Evolutionary conservation across 2,797 vertebrate genomes (phyloP).

Genomic region (Heterohyrax brucei): DNA sequence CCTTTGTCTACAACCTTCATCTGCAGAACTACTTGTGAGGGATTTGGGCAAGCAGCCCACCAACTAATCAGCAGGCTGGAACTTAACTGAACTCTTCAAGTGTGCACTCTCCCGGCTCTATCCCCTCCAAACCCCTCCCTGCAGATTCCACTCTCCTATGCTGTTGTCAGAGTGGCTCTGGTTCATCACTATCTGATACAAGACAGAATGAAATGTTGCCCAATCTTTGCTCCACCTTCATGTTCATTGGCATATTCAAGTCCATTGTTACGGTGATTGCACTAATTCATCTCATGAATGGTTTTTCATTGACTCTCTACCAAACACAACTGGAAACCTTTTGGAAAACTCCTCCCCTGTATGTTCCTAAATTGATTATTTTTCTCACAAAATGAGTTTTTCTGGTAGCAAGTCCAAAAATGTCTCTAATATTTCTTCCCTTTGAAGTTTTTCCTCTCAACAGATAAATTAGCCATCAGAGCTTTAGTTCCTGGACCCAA

Average conservation of each 20-base stretch:
- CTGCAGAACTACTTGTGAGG: not conserved
- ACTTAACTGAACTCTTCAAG: not conserved
- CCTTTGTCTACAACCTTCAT: not conserved
- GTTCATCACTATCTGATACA: not conserved
- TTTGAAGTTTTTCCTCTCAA: conserved; percentile 26
- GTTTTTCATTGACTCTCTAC: not conserved
- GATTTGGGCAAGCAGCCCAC: rapidly evolving
- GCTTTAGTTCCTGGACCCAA: not conserved
- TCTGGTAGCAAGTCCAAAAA: not conserved
- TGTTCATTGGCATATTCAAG: not conserved
- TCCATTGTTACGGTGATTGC: not conserved
- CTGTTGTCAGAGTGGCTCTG: not conserved
- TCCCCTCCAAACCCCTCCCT: no score
- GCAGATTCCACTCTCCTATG: not conserved
- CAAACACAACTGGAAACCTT: not conserved
- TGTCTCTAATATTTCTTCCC: not conserved
- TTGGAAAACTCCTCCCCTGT: not conserved
- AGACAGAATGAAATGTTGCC: not conserved
- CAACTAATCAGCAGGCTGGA: rapidly evolving
- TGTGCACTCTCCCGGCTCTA: not conserved
- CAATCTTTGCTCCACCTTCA: not conserved
- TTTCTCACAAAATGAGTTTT: not conserved
- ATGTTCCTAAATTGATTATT: not conserved
- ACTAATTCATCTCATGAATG: not conserved
- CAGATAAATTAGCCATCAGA: not conserved